A percentile compares a stretch with the other conserved stretches of the same genome.
phyloP scores from a whole-genome alignment of 2,888 invertebrate species.

The Lycophotia porphyrea region DNA sequence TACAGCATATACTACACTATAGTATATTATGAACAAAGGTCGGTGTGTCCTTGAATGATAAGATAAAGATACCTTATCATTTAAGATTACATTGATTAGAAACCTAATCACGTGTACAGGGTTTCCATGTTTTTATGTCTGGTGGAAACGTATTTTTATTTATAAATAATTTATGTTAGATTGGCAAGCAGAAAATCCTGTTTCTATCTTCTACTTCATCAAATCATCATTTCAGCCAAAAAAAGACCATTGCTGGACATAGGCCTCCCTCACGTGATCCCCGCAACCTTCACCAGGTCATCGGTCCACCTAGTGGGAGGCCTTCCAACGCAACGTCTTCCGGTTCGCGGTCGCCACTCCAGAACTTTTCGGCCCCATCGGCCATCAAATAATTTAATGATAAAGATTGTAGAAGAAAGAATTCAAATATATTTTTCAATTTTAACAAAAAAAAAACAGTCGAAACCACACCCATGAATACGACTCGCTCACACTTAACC shows the following conservation, averaged over 20 bases:
- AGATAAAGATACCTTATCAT: conserved; percentile 41
- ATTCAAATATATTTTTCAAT: neutral
- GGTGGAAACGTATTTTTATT: neutral
- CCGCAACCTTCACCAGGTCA: too few species aligned
- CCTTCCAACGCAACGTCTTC: too few species aligned
- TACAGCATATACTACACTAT: neutral
- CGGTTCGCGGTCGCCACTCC: too few species aligned
- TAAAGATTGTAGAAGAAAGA: neutral
- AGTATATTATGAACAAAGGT: conserved; percentile 28
- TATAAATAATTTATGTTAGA: neutral
- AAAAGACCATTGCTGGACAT: too few species aligned
- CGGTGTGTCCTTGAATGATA: conserved; percentile 36
- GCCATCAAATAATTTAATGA: neutral
- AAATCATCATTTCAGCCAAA: too few species aligned
- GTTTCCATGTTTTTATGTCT: conserved; percentile 6
- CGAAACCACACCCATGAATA: neutral
- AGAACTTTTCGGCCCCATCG: too few species aligned
- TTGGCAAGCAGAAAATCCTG: neutral
- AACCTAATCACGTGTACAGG: conserved; percentile 15
- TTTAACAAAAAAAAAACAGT: neutral
- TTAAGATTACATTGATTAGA: conserved; percentile 25
- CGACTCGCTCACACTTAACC: neutral
- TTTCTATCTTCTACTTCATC: neutral
- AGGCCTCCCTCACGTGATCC: too few species aligned
- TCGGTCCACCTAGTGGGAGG: too few species aligned